Base-by-base conservation (phyloP, 2,888 invertebrate species). In the Autographa pulchrina region DNA sequence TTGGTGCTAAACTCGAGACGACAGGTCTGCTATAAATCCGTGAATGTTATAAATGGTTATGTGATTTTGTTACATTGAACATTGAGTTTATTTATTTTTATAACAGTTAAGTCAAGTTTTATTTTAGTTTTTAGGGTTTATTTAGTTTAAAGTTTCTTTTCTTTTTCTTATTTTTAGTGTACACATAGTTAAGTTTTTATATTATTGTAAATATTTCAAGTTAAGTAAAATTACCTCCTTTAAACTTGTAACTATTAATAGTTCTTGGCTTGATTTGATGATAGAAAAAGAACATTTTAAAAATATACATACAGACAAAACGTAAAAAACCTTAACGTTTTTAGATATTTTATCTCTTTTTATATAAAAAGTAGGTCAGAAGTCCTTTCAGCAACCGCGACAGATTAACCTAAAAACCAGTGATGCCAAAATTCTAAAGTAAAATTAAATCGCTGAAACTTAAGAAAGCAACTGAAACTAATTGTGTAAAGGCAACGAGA, bases 1-100 rank as follows among this genome's bases (percentile, higher is more conserved):
- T 48, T 48, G 48, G 48, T n/a, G 48, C 48, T 48, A 48, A 48
- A n/a, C 48, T 48, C 48, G n/a, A n/a, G n/a, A n/a, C n/a, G 48
- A 48, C 48, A 7, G 48, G n/a, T 6, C 48, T 48, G 48, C 3
- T n/a, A 48, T 48, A n/a, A 5, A 48, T 16, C 48, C 48, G 7
- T 8, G n/a, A n/a, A 7, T n/a, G 43, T 48, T 48, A 48, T 6
- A 5, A 6, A n/a, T 35, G 6, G 38, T 11, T 38, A 38, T n/a
- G 8, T n/a, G n/a, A 48, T n/a, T n/a, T n/a, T 48, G n/a, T 48
- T 7, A 16, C 4, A 48, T n/a, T 43, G n/a, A n/a, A 48, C n/a
- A 48, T 8, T n/a, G 0, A 48, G 6, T 48, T n/a, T 48, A 48
- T 48, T 14, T 48, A n/a, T 48, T 48, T 48, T 48, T 35, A n/a